Evolutionary conservation across 2,888 invertebrate genomes (phyloP).

Genomic region (Caenorhabditis doughertyi): DNA sequence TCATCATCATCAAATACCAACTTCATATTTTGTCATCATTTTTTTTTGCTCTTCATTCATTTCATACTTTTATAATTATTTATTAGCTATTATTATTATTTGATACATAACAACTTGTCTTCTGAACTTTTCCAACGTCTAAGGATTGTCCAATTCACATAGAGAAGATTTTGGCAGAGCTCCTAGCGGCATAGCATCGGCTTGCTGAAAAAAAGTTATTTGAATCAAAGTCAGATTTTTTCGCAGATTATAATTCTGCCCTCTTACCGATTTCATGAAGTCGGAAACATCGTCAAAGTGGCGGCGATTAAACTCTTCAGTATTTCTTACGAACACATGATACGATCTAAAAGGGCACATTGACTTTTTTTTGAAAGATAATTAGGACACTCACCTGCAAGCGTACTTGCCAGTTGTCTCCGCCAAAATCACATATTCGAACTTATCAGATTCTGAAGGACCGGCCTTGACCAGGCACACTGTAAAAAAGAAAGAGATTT

Average conservation of each 20-base stretch:
- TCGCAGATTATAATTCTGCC: neutral
- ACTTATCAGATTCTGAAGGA: conserved; percentile 73
- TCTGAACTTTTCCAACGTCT: conserved; percentile 1
- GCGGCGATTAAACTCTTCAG: conserved; percentile 76
- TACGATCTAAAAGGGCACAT: conserved; percentile 60
- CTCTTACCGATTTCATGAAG: conserved; percentile 72
- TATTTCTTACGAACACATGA: conserved; percentile 77
- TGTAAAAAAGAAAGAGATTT: conserved; percentile 43
- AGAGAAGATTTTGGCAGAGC: conserved; percentile 71
- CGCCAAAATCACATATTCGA: conserved; percentile 76
- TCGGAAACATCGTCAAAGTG: conserved; percentile 79
- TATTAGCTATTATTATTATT: conserved; percentile 41
- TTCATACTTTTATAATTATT: conserved; percentile 11
- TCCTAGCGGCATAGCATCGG: conserved; percentile 69
- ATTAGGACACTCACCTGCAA: conserved; percentile 62
- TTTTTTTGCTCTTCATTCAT: conserved; percentile 12
- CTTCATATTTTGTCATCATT: conserved; percentile 26
- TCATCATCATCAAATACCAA: conserved; percentile 41
- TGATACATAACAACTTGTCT: conserved; percentile 39
- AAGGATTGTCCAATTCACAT: conserved; percentile 69
- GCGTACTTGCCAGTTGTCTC: conserved; percentile 75
- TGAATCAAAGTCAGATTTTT: neutral
- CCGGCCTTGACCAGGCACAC: conserved; percentile 78
- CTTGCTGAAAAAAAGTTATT: conserved; percentile 54
- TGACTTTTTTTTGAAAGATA: neutral